Evolutionary conservation across 2,797 vertebrate species (phyloP), one percentile per base, ranked within the genome.

Genomic region (Chloroceryle inda): DNA sequence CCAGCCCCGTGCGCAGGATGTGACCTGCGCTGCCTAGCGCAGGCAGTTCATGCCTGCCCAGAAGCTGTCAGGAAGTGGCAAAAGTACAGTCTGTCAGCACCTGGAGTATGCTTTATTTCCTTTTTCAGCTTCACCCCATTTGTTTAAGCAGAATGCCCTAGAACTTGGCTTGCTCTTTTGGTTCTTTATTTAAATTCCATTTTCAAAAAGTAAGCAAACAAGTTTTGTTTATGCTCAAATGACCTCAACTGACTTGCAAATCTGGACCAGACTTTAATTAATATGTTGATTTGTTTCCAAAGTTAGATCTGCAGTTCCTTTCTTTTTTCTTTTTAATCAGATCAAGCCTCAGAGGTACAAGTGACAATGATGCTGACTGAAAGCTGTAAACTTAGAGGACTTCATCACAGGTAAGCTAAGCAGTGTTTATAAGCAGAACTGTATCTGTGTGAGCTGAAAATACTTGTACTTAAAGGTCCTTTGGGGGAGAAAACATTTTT

Each of bases 361-460:
- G 99, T 99, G 98, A 99, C 99, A 40, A 99, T 99, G 99, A 99
- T 99, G 99, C 95, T 99, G 95, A 99, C 99, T 8, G 99, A 99
- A 97, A 99, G 99, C 92, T 99, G 99, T 96, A 99, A 99, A 96
- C 99, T 99, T 10, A 98, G 99, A 73, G 99, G 99, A 24, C 99
- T 99, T 95, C 99, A 99, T 97, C 99, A 99, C 97, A 99, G 99
- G 99, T 99, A 94, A 98, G 98, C 63, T 66, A 21, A 56, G n/a
- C 49, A 55, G 19, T 31, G 27, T 45, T 55, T 37, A 8, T 24
- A 61, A 82, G 26, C 44, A 81, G 22, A 63, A 40, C 56, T 44
- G 0, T n/a, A 23, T 10, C 61, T 15, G 20, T 58, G 23, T 12
- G 35, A 74, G 29, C 31, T 76, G 35, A 38, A 38, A 80, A 44